Percentiles rank a stretch among this genome's conserved stretches.
Conservation (phyloP, 2,113 vertebrate species). For the Nothocercus nigrocapillus region DNA sequence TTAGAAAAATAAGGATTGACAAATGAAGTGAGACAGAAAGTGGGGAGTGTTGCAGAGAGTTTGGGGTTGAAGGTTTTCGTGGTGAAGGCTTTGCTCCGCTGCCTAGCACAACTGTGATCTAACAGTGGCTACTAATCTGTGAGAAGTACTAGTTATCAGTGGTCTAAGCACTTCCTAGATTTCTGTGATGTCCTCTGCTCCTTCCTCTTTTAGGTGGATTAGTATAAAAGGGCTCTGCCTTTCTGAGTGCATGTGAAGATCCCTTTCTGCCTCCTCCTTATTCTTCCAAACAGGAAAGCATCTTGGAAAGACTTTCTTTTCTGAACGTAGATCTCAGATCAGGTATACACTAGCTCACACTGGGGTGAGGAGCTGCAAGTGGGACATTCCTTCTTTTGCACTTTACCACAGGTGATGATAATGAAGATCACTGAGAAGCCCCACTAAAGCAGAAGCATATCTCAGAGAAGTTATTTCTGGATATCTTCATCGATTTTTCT, state of each 20-base stretch:
- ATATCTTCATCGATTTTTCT: neutral
- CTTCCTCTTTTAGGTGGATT: neutral
- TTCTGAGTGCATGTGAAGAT: neutral
- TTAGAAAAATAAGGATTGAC: neutral
- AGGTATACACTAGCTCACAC: neutral
- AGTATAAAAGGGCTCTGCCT: neutral
- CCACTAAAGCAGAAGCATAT: accelerated
- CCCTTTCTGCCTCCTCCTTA: neutral
- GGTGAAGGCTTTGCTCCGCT: neutral
- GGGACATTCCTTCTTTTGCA: neutral
- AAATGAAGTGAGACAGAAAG: neutral
- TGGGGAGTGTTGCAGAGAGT: neutral
- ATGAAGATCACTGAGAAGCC: neutral
- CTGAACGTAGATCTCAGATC: neutral
- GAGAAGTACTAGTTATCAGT: neutral
- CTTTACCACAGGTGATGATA: neutral
- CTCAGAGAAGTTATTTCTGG: neutral
- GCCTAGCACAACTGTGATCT: neutral
- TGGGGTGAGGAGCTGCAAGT: neutral
- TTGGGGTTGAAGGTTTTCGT: neutral
- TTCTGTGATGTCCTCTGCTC: neutral
- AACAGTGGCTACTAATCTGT: neutral
- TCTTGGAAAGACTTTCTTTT: neutral
- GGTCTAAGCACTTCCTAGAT: neutral
- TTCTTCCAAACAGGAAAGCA: neutral